Percentiles rank a stretch among this genome's conserved stretches.
Evolutionary conservation across 2,113 vertebrate genomes (phyloP).

Genomic region (Nanorana parkeri): DNA sequence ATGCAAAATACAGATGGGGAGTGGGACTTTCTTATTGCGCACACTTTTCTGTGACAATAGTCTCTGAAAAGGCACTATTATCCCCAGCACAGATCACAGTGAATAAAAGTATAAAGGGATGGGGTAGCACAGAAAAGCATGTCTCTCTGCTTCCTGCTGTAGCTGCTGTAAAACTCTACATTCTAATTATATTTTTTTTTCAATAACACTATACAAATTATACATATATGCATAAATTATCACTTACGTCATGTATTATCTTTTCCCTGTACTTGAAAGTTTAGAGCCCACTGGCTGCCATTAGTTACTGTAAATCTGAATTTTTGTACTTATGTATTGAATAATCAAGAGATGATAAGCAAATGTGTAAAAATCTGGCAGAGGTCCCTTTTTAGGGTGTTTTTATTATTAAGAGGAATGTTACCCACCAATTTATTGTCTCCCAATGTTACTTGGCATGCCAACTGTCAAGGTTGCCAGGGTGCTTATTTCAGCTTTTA

Average conservation of each 20-base stretch:
- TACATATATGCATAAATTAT: not conserved
- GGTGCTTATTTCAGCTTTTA: too few species aligned
- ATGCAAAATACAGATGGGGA: conserved; percentile 26
- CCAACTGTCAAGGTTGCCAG: too few species aligned
- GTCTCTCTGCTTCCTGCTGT: conserved; percentile 11
- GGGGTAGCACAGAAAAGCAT: not conserved
- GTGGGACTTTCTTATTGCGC: conserved; percentile 34
- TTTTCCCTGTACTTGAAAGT: too few species aligned
- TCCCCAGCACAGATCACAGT: conserved; percentile 13
- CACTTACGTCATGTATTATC: not conserved
- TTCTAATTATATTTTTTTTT: not conserved
- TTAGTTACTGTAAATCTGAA: too few species aligned
- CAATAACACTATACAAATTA: not conserved
- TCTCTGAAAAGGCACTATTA: conserved; percentile 25
- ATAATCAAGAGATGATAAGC: too few species aligned
- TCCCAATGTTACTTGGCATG: too few species aligned
- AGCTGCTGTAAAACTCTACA: not conserved
- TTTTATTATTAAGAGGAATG: too few species aligned
- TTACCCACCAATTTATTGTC: too few species aligned
- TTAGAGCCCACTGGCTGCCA: too few species aligned
- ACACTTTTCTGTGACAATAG: conserved; percentile 41
- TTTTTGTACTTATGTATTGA: too few species aligned
- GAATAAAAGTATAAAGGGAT: conserved; percentile 10
- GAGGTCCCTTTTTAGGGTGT: too few species aligned
- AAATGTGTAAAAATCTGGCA: too few species aligned